Percentiles rank a stretch among this genome's conserved stretches.
phyloP scores from a whole-genome alignment of 2,113 vertebrate genomes.

The Potamarius usumacintae region DNA sequence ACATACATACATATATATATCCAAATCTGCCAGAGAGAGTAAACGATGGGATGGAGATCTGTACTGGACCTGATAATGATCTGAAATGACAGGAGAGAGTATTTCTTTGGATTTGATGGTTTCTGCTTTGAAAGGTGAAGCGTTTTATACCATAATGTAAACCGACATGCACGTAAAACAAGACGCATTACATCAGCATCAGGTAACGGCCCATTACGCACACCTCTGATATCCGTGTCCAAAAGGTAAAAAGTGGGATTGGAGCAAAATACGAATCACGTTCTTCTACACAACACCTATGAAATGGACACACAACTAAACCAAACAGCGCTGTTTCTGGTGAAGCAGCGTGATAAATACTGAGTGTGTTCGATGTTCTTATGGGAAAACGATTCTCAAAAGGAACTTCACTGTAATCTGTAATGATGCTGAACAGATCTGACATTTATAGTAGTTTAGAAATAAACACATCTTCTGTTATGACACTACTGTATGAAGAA shows the following conservation, averaged over 20 bases:
- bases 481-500: no score
- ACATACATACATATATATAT: no score
- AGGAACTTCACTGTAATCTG: neutral
- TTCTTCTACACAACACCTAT: no score
- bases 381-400: neutral
- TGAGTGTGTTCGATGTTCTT: neutral
- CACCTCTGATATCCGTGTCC: neutral
- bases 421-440: neutral
- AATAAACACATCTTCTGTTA: neutral
- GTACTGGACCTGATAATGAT: neutral
- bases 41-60: neutral
- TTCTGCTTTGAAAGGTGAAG: neutral
- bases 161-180: no score
- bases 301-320: neutral
- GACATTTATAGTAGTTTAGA: neutral
- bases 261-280: neutral
- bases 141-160: neutral
- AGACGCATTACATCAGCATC: neutral
- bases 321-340: neutral
- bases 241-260: neutral
- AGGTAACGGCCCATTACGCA: no score
- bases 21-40: neutral
- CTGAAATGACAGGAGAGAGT: neutral
- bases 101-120: neutral
- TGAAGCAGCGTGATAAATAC: neutral